A percentile compares a stretch with the other conserved stretches of the same genome.
Evolutionary conservation across 2,888 invertebrate species (phyloP).

Genomic region (Andrena flavipes): DNA sequence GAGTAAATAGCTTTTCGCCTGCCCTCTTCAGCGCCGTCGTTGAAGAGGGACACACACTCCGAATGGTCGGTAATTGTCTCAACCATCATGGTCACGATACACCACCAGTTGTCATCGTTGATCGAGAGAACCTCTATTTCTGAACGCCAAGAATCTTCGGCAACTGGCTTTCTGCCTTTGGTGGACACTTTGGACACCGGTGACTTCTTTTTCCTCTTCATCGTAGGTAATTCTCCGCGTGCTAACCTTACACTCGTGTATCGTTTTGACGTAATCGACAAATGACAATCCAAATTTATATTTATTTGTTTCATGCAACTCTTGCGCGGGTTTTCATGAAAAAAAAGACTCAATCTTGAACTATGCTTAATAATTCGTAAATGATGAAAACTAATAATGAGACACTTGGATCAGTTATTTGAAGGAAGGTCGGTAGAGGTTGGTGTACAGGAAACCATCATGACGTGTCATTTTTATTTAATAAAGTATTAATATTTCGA

Average conservation of each 20-base stretch:
- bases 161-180: conserved; percentile 9
- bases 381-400: too few species aligned
- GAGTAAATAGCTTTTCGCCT: conserved; percentile 69
- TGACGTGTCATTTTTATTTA: not conserved
- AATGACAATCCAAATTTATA: not conserved
- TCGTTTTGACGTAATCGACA: not conserved
- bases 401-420: too few species aligned
- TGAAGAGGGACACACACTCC: conserved; percentile 68
- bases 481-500: conserved; percentile 2
- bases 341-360: too few species aligned
- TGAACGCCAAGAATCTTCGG: conserved; percentile 61
- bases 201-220: conserved; percentile 24
- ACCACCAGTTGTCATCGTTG: conserved; percentile 79
- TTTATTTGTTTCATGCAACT: not conserved
- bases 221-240: not conserved
- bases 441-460: not conserved
- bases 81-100: conserved; percentile 75
- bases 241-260: not conserved
- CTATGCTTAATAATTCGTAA: too few species aligned
- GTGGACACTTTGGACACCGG: not conserved
- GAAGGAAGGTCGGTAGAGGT: not conserved
- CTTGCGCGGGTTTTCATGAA: too few species aligned
- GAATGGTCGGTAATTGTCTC: conserved; percentile 70
- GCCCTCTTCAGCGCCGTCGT: conserved; percentile 69
- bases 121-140: conserved; percentile 68